Conservation (phyloP, 2,888 invertebrate species). For the Tethea ocularis region DNA sequence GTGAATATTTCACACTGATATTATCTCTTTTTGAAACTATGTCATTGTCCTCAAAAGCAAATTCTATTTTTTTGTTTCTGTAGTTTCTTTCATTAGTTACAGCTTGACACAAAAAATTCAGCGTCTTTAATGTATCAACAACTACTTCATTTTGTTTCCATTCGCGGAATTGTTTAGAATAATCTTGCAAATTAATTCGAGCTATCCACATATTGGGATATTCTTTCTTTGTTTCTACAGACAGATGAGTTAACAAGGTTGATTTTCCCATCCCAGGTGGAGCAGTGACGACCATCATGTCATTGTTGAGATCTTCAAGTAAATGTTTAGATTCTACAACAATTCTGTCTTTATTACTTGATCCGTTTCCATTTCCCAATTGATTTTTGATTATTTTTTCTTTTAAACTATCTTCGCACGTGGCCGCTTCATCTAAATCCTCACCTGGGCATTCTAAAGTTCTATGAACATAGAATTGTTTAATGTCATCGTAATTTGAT, state of each 20-base stretch:
- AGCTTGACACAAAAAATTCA: background rate
- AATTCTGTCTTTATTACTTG: no score
- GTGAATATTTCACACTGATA: background rate
- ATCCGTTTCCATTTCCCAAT: no score
- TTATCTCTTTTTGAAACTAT: background rate
- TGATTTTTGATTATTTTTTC: no score
- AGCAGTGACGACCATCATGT: background rate
- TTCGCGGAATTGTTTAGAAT: constrained; percentile 15
- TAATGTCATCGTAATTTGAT: constrained; percentile 19
- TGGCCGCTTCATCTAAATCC: no score
- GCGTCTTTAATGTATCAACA: background rate
- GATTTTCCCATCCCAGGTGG: constrained; percentile 34
- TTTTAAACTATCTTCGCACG: no score
- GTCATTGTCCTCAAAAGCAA: background rate
- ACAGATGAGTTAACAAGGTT: constrained; percentile 27
- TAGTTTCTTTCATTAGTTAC: background rate
- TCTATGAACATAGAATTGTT: constrained; percentile 23
- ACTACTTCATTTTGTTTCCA: constrained; percentile 13
- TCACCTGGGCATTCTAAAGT: background rate
- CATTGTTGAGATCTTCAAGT: background rate
- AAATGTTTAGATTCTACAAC: background rate
- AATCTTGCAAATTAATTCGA: constrained; percentile 19
- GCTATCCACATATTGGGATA: constrained; percentile 24
- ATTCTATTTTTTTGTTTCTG: background rate
- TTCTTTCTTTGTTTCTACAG: constrained; percentile 21